Conservation (phyloP, 2,113 vertebrate genomes). For the Rattus rattus region DNA sequence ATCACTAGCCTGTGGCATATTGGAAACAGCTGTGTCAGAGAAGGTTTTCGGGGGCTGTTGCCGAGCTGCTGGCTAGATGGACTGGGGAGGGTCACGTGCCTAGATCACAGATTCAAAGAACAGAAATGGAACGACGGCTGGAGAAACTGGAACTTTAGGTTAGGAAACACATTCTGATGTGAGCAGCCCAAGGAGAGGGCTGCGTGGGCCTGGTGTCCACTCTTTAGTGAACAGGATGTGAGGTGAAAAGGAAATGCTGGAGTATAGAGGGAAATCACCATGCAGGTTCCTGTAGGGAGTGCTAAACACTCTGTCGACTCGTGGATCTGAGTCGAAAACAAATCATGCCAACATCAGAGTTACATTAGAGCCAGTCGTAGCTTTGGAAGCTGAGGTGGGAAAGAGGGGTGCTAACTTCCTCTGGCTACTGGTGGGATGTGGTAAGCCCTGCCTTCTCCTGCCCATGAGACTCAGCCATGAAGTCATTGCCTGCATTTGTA, state of each 20-base stretch:
- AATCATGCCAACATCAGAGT: background rate
- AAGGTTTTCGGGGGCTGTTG: background rate
- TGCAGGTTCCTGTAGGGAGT: slow-evolving; percentile 17
- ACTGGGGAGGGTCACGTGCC: background rate
- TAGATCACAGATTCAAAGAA: background rate
- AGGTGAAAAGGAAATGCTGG: slow-evolving; percentile 18
- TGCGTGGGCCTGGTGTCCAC: background rate
- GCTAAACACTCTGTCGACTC: slow-evolving; percentile 48
- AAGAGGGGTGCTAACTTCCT: background rate
- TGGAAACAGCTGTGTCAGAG: background rate
- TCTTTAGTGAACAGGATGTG: background rate
- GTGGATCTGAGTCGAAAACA: slow-evolving; percentile 59
- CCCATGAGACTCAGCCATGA: background rate
- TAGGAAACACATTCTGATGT: background rate
- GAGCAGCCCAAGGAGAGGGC: background rate
- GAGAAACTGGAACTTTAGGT: background rate
- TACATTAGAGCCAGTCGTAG: background rate
- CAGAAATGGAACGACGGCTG: background rate
- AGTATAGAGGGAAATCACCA: slow-evolving; percentile 39
- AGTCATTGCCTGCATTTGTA: background rate
- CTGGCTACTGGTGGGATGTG: background rate
- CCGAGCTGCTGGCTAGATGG: background rate
- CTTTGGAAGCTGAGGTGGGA: background rate
- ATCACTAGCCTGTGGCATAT: background rate
- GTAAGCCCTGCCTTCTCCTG: background rate